Base-by-base conservation (phyloP, 2,797 vertebrate genomes). In the Hypotaenidia philippensis region DNA sequence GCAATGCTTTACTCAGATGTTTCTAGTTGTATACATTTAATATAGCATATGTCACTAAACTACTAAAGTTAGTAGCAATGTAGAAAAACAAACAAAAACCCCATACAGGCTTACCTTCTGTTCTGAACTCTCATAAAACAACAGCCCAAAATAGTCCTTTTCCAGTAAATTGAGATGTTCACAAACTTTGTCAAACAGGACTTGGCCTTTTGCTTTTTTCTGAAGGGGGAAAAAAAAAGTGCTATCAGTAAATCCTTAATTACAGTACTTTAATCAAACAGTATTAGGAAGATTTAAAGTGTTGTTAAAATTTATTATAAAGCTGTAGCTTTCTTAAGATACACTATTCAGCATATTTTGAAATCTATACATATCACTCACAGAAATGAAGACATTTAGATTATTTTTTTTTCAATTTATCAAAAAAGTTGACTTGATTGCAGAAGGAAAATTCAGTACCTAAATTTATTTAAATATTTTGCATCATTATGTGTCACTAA, bases 151-250 rank as follows among this genome's bases (percentile, higher is more conserved):
- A 97, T 99, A 99, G 97, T 99, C 99, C 94, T 99, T 99, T 97
- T 99, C 99, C 98, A 99, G 41, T 65, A 99, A 97, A 93, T 99
- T 99, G 66, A 99, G 99, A 76, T 99, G 98, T 66, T 99, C 99
- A 63, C 99, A 99, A 47, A 99, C 99, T 94, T 98, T 99, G 72
- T 98, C 98, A 97, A 99, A 99, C 40, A 99, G 96, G 87, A 97
- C 98, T 78, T 99, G 99, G 72, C 99, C 99, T 94, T 99, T 99
- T 7, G 98, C 98, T 85, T 98, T 98, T 98, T 99, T 99, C 99
- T 99, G 96, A 20, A 20, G 25, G 49, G 50, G 68, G 40, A 17
- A 66, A 60, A 64, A 60, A 89, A 61, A 71, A 80, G 7, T n/a
- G n/a, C 1, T 38, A 20, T 66, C 34, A 88, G 23, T 82, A 64